These are phyloP conservation scores for Caenorhabditis sp. DNA, from an alignment of 2,888 invertebrate genomes.

Conservation along the genomic window DNA sequence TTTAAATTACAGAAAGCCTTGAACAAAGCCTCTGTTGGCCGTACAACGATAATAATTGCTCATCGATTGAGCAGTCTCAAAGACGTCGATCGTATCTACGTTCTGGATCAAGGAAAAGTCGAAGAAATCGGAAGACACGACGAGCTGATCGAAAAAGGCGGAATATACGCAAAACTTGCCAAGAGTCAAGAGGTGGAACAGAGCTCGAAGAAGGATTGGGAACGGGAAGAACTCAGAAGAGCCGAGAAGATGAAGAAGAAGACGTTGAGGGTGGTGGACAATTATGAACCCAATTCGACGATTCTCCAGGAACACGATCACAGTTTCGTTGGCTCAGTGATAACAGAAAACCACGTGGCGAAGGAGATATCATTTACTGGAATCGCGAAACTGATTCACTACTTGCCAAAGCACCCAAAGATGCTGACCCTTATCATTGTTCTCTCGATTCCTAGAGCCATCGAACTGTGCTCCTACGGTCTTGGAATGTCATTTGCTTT, in stretches of 20 bases:
- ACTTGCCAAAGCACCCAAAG: slow-evolving; percentile 46
- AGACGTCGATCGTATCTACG: slow-evolving; percentile 68
- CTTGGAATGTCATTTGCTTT: slow-evolving; percentile 62
- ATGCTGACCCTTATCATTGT: slow-evolving; percentile 29
- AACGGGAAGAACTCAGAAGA: slow-evolving; percentile 39
- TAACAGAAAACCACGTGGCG: slow-evolving; percentile 23
- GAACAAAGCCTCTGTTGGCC: slow-evolving; percentile 66
- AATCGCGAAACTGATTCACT: slow-evolving; percentile 36
- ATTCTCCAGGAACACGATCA: slow-evolving; percentile 55
- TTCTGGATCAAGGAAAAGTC: slow-evolving; percentile 66
- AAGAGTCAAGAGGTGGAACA: slow-evolving; percentile 66
- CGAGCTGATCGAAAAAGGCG: slow-evolving; percentile 68
- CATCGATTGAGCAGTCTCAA: slow-evolving; percentile 76
- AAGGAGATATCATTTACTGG: slow-evolving; percentile 52
- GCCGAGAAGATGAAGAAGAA: slow-evolving; percentile 53
- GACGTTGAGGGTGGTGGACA: slow-evolving; percentile 28
- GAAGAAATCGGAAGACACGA: slow-evolving; percentile 72
- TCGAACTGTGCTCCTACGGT: slow-evolving; percentile 57
- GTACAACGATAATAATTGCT: slow-evolving; percentile 75
- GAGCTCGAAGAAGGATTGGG: slow-evolving; percentile 59
- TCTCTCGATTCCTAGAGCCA: slow-evolving; percentile 47
- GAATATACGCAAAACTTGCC: slow-evolving; percentile 70
- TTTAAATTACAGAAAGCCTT: slow-evolving; percentile 68
- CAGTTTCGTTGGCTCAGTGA: slow-evolving; percentile 42
- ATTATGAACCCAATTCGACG: slow-evolving; percentile 37